A percentile compares a stretch with the other conserved stretches of the same genome.
Evolutionary conservation across 2,797 vertebrate species (phyloP).

Genomic region (Acipenser oxyrinchus): DNA sequence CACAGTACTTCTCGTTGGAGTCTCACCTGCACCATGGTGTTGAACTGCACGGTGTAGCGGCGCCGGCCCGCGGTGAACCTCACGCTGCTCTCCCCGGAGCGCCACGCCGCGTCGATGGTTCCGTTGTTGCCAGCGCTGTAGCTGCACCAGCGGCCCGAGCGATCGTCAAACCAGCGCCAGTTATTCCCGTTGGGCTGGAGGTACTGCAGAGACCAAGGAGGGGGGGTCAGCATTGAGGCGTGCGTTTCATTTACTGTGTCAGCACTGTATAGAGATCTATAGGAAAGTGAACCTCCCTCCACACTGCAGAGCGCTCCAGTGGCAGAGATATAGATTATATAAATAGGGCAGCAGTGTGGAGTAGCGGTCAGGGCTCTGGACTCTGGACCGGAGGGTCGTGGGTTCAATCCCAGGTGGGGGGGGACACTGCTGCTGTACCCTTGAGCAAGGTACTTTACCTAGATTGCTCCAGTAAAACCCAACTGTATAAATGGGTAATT

Average conservation of each 20-base stretch:
- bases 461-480: too few species aligned
- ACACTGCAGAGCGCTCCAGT: background rate
- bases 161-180: slow-evolving; percentile 96
- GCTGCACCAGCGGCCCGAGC: slow-evolving; percentile 93
- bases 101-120: slow-evolving; percentile 90
- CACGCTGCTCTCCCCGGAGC: slow-evolving; percentile 85
- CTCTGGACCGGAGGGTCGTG: too few species aligned
- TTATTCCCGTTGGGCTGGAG: slow-evolving; percentile 91
- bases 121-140: slow-evolving; percentile 95
- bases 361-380: too few species aligned
- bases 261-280: background rate
- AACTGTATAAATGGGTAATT: too few species aligned
- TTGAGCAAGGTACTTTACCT: too few species aligned
- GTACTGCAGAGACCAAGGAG: slow-evolving; percentile 54
- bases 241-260: background rate
- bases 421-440: too few species aligned
- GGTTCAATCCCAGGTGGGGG: too few species aligned
- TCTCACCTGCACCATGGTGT: slow-evolving; percentile 92
- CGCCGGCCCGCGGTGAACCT: slow-evolving; percentile 88
- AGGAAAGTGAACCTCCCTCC: background rate
- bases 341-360: background rate
- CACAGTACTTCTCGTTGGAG: background rate
- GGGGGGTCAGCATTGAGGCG: background rate
- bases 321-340: background rate
- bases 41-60: slow-evolving; percentile 94